Evolutionary conservation across 2,113 vertebrate species (phyloP).

Genomic region (Oreocharis arfaki): DNA sequence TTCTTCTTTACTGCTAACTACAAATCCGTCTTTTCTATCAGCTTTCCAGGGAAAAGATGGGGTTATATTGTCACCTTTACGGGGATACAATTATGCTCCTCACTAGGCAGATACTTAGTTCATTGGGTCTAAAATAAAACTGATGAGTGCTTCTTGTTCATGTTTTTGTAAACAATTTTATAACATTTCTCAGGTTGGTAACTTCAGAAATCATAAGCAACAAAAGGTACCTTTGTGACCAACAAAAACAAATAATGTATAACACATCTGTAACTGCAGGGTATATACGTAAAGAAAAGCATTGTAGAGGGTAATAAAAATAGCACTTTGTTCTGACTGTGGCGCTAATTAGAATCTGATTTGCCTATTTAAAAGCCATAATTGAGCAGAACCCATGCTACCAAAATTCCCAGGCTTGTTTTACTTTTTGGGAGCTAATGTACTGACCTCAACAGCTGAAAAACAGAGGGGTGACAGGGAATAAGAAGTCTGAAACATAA

Average conservation of each 20-base stretch:
- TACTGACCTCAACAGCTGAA: slow-evolving; percentile 69
- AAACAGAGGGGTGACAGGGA: slow-evolving; percentile 16
- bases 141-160: background rate
- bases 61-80: background rate
- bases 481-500: background rate
- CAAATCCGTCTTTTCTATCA: background rate
- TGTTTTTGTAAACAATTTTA: background rate
- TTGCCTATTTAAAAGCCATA: slow-evolving; percentile 74
- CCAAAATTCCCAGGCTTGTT: slow-evolving; percentile 62
- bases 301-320: slow-evolving; percentile 69
- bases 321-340: slow-evolving; percentile 55
- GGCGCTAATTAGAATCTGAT: slow-evolving; percentile 84
- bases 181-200: background rate
- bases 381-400: slow-evolving; percentile 75
- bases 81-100: background rate
- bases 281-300: slow-evolving; percentile 63
- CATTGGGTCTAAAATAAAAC: background rate
- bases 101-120: slow-evolving; percentile 14
- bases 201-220: slow-evolving; percentile 19
- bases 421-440: slow-evolving; percentile 61
- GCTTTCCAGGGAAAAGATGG: background rate
- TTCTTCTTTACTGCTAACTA: background rate
- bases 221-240: slow-evolving; percentile 12
- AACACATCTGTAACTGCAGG: slow-evolving; percentile 55
- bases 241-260: slow-evolving; percentile 54